phyloP scores from a whole-genome alignment of 2,797 vertebrate genomes.

The Poecilia gillii region DNA sequence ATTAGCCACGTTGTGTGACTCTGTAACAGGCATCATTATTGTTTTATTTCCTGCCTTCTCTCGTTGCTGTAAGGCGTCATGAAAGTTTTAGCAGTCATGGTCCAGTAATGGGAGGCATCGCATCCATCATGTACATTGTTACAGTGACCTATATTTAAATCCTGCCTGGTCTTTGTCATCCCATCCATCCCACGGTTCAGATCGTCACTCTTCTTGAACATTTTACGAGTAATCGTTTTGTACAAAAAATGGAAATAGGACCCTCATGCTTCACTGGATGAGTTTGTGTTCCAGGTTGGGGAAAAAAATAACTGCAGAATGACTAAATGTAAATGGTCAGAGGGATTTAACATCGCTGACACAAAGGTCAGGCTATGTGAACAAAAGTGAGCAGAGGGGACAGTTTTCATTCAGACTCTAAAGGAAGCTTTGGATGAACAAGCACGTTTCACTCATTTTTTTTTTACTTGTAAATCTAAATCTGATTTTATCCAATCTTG shows the following conservation, averaged over 20 bases:
- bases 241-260: slow-evolving; percentile 54
- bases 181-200: slow-evolving; percentile 48
- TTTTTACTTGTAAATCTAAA: neutral
- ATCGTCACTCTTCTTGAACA: slow-evolving; percentile 52
- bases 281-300: slow-evolving; percentile 1
- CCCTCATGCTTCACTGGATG: slow-evolving; percentile 25
- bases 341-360: slow-evolving; percentile 5
- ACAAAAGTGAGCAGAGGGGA: neutral
- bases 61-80: neutral
- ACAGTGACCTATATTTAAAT: neutral
- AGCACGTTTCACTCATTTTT: neutral
- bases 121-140: neutral
- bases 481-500: neutral
- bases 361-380: neutral
- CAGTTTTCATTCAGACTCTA: neutral
- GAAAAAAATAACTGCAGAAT: slow-evolving; percentile 5
- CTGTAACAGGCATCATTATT: neutral
- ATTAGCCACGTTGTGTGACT: neutral
- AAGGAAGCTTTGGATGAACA: neutral
- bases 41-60: neutral
- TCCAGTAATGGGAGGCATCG: neutral
- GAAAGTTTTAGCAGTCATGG: neutral
- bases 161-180: slow-evolving; percentile 27
- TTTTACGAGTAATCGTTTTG: slow-evolving; percentile 55
- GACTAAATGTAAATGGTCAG: neutral